Evolutionary conservation across 2,888 invertebrate species (phyloP).

Genomic region (Meliscaeva auricollis): DNA sequence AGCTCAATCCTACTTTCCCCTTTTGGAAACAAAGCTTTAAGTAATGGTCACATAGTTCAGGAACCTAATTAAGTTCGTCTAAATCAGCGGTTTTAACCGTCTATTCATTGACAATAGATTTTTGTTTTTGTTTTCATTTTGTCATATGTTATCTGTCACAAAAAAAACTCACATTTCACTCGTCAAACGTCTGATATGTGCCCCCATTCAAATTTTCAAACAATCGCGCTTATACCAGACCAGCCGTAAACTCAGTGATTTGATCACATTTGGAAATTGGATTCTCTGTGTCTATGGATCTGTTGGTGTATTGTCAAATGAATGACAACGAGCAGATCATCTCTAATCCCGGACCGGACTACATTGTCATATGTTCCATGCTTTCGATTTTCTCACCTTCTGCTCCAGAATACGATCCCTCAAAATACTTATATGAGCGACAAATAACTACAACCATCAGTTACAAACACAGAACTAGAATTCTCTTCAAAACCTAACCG

Average conservation of each 20-base stretch:
- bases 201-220: slow-evolving; percentile 48
- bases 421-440: slow-evolving; percentile 17
- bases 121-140: background rate
- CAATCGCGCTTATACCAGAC: slow-evolving; percentile 11
- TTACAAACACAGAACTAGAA: slow-evolving; percentile 35
- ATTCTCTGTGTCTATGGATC: slow-evolving; percentile 54
- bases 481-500: slow-evolving; percentile 61
- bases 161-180: background rate
- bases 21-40: too few relatives aligned
- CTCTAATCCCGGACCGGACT: slow-evolving; percentile 66
- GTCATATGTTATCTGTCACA: background rate
- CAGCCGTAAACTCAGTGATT: slow-evolving; percentile 7
- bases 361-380: slow-evolving; percentile 59
- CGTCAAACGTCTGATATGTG: background rate
- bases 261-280: slow-evolving; percentile 66
- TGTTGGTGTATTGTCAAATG: slow-evolving; percentile 32
- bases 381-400: slow-evolving; percentile 69
- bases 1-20: too few relatives aligned
- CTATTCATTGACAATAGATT: background rate
- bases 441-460: slow-evolving; percentile 27
- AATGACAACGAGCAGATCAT: slow-evolving; percentile 73
- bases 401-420: slow-evolving; percentile 57
- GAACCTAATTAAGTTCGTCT: too few relatives aligned
- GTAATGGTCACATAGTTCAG: too few relatives aligned
- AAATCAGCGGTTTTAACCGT: background rate